These are phyloP conservation scores for Drosophila tanythrix DNA, from an alignment of 2,888 invertebrate species.

Conservation along the genomic window DNA sequence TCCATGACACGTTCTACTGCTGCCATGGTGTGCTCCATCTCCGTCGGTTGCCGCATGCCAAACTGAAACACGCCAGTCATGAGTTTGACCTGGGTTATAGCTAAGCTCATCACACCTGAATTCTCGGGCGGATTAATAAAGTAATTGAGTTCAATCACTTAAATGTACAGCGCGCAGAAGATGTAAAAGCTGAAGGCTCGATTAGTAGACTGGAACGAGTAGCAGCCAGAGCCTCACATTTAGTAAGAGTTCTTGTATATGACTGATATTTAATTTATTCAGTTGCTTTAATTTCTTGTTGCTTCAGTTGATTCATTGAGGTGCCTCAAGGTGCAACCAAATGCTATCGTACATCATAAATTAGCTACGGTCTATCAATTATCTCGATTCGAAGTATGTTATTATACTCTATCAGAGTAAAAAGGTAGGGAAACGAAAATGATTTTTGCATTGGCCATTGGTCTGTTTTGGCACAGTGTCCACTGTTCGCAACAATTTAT, in stretches of 20 bases:
- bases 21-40: constrained; percentile 94
- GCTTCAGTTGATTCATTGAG: background rate
- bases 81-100: constrained; percentile 91
- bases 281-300: background rate
- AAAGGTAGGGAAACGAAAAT: background rate
- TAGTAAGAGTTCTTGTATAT: constrained; percentile 85
- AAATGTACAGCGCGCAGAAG: constrained; percentile 94
- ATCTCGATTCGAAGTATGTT: background rate
- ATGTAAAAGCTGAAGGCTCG: constrained; percentile 97
- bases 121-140: constrained; percentile 88
- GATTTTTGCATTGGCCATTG: background rate
- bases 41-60: constrained; percentile 97
- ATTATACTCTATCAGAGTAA: background rate
- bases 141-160: constrained; percentile 93
- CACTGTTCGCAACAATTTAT: constrained; percentile 44
- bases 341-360: background rate
- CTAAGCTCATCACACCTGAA: constrained; percentile 91
- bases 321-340: background rate
- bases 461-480: constrained; percentile 14
- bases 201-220: constrained; percentile 93
- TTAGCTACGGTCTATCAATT: background rate
- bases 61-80: constrained; percentile 89
- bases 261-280: constrained; percentile 86
- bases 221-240: constrained; percentile 93
- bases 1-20: constrained; percentile 93